These are phyloP conservation scores for Pituophis catenifer DNA, from an alignment of 2,113 vertebrate genomes.

Conservation along the genomic window DNA sequence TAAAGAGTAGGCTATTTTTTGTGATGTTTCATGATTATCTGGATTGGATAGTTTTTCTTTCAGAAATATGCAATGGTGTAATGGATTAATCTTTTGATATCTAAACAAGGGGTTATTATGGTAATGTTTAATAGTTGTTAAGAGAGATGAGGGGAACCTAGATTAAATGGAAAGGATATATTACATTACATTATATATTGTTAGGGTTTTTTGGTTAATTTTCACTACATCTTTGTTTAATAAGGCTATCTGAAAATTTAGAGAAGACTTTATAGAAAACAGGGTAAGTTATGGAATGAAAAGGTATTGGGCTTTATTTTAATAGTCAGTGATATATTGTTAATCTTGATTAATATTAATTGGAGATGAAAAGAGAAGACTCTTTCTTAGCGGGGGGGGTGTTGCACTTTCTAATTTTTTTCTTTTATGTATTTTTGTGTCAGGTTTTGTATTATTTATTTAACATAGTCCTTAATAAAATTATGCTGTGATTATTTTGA, in stretches of 20 bases:
- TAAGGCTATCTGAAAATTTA: not conserved
- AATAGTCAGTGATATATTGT: not conserved
- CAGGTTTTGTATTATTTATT: not conserved
- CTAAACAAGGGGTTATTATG: not conserved
- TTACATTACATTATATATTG: too few relatives aligned
- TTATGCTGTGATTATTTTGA: not conserved
- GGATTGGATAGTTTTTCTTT: not conserved
- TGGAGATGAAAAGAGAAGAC: not conserved
- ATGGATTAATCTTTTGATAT: not conserved
- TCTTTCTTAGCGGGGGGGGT: not conserved
- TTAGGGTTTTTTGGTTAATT: too few relatives aligned
- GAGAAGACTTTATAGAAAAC: not conserved
- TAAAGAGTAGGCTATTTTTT: not conserved
- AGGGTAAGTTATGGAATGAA: not conserved
- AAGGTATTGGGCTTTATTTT: not conserved
- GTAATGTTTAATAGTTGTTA: not conserved
- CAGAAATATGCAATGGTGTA: not conserved
- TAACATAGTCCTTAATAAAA: not conserved
- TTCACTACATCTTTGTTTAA: too few relatives aligned
- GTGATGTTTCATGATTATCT: not conserved
- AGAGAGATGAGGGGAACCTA: not conserved
- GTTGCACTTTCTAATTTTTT: not conserved
- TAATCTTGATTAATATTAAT: not conserved
- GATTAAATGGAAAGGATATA: not conserved
- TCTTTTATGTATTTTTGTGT: not conserved